These are phyloP conservation scores for Aphis gossypii DNA, from an alignment of 1,140 invertebrate genomes.

Conservation along the genomic window DNA sequence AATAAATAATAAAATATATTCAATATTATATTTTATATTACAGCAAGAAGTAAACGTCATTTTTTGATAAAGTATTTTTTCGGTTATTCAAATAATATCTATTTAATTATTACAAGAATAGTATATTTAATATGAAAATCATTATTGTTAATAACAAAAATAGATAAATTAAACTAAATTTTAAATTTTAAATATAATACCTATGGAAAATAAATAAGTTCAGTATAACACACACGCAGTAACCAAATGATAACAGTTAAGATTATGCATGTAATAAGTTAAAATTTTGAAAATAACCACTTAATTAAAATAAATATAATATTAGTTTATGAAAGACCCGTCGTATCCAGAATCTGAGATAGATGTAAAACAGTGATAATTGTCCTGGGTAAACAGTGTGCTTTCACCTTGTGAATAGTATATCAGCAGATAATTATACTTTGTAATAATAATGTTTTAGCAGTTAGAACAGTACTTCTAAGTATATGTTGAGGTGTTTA, in stretches of 20 bases:
- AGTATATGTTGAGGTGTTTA: too few relatives aligned
- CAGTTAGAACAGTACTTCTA: too few relatives aligned
- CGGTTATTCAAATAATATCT: too few relatives aligned
- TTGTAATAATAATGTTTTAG: not conserved
- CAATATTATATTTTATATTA: too few relatives aligned
- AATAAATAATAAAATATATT: too few relatives aligned
- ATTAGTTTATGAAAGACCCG: not conserved
- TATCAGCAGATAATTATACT: not conserved
- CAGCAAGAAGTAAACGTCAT: too few relatives aligned
- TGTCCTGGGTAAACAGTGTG: not conserved
- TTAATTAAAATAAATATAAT: not conserved
- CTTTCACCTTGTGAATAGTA: not conserved
- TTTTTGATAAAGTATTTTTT: too few relatives aligned
- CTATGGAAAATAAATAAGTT: not conserved
- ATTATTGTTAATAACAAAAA: not conserved
- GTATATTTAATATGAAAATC: not conserved
- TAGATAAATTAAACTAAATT: not conserved
- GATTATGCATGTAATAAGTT: too few relatives aligned
- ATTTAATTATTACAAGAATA: not conserved
- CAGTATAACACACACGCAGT: not conserved
- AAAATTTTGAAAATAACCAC: not conserved
- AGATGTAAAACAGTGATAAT: not conserved
- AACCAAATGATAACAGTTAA: not conserved
- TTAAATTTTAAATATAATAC: not conserved
- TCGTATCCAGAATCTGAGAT: not conserved